Base-by-base conservation (phyloP, 2,113 vertebrate genomes). In the Sinocyclocheilus anshuiensis region DNA sequence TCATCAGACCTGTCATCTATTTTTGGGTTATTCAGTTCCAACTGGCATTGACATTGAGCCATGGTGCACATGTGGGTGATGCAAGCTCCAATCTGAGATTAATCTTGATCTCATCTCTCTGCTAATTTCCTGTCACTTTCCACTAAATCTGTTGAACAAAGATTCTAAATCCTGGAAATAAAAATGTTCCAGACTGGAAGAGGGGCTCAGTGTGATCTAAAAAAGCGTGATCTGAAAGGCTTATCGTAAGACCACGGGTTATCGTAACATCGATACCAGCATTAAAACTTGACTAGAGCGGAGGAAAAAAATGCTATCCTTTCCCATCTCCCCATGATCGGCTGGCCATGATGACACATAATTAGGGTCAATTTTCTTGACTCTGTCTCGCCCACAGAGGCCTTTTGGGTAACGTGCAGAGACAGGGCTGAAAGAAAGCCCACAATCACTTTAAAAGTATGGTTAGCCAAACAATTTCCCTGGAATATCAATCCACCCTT, bases 361-460 rank as follows among this genome's bases (percentile, higher is more conserved):
- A 93, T 93, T 86, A 93, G 89, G 92, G 92, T 94, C 88, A 92
- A 75, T 88, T 89, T 88, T 87, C 77, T 63, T 84, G 87, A 86
- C 75, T 59, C 55, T 53, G 87, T 87, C 77, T 88, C 50, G 10
- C 63, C 81, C 81, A 82, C 45, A 71, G 63, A 82, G 81, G 59
- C 36, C 83, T 84, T 84, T 72, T 55, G 48, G 72, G 75, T 86
- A 57, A 87, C 33, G 18, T 75, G 79, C 26, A 75, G 72, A 84
- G 87, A 50, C 24, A 18, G 57, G 80, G 79, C 55, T 86, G 88
- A 87, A 90, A 59, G 84, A 86, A 90, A 50, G 16, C 84, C 83
- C 33, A 77, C 77, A 0, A 86, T 84, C 88, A 84, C 67, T 85
- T 83, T 85, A 71, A 85, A 55, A 78, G 78, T 76, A 69, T 85